Evolutionary conservation across 1,140 invertebrate genomes (phyloP).

Genomic region (Caenorhabditis latens): DNA sequence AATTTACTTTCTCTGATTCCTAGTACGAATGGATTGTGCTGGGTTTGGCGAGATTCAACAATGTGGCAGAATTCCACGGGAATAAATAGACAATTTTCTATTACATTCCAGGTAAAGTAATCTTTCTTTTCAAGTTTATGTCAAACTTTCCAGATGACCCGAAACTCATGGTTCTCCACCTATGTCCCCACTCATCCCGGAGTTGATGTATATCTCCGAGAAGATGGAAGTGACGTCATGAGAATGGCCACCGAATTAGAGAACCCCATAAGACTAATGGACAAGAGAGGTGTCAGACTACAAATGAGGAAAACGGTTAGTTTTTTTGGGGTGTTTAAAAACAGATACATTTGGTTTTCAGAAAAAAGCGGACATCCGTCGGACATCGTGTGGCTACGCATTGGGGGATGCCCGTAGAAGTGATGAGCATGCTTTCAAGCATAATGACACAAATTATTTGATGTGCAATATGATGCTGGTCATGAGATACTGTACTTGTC

Average conservation of each 20-base stretch:
- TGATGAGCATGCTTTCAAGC: conserved; percentile 45
- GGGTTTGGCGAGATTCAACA: conserved; percentile 61
- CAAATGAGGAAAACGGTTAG: conserved; percentile 64
- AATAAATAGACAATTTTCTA: conserved; percentile 56
- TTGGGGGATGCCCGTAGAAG: conserved; percentile 60
- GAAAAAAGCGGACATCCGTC: conserved; percentile 51
- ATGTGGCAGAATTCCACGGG: conserved; percentile 62
- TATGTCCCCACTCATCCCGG: conserved; percentile 62
- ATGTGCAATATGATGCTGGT: conserved; percentile 60
- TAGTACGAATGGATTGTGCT: conserved; percentile 61
- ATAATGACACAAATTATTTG: conserved; percentile 57
- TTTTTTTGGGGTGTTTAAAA: conserved; percentile 6
- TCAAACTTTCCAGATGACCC: conserved; percentile 59
- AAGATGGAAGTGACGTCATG: conserved; percentile 32
- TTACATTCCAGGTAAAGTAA: conserved; percentile 59
- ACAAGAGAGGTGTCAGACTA: conserved; percentile 64
- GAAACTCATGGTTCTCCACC: conserved; percentile 66
- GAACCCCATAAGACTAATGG: conserved; percentile 58
- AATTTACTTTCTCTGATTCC: conserved; percentile 59
- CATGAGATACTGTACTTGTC: conserved; percentile 63
- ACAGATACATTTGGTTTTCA: neutral
- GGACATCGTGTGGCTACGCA: conserved; percentile 59
- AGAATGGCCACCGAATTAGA: conserved; percentile 61
- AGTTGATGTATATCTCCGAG: conserved; percentile 62
- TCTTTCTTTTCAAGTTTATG: neutral